A percentile compares a stretch with the other conserved stretches of the same genome.
phyloP scores from a whole-genome alignment of 2,797 vertebrate genomes.

The Pteronotus mesoamericanus region DNA sequence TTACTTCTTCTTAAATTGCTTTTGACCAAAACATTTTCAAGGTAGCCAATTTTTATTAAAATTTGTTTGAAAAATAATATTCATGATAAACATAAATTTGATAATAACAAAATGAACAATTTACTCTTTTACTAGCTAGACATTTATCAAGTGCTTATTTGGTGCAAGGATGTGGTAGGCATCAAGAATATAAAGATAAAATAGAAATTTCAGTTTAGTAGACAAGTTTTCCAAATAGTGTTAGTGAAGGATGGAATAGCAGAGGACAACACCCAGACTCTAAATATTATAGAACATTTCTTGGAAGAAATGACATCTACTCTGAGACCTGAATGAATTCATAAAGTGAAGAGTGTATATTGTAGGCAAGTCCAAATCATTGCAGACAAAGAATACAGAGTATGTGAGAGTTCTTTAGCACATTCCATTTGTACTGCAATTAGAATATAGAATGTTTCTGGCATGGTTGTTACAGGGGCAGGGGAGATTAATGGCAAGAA shows the following conservation, averaged over 20 bases:
- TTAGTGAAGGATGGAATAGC: not conserved
- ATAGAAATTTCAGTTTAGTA: not conserved
- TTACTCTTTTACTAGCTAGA: not conserved
- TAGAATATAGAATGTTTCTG: not conserved
- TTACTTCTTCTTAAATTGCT: not conserved
- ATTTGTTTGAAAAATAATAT: not conserved
- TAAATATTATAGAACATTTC: not conserved
- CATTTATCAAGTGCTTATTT: not conserved
- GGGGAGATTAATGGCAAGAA: not conserved
- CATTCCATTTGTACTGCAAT: not conserved
- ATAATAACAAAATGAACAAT: not conserved
- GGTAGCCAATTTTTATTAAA: not conserved
- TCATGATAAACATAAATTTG: not conserved
- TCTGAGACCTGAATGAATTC: not conserved
- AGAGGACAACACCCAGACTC: not conserved
- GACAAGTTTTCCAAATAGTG: not conserved
- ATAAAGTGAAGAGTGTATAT: not conserved
- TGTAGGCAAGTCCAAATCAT: not conserved
- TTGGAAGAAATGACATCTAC: not conserved
- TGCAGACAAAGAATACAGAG: not conserved
- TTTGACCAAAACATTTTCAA: conserved; percentile 2
- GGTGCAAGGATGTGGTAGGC: not conserved
- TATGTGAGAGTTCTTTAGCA: not conserved
- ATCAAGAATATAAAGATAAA: not conserved
- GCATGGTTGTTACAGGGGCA: not conserved